Conservation (phyloP, 2,888 invertebrate genomes). For the Hybos culiciformis region DNA sequence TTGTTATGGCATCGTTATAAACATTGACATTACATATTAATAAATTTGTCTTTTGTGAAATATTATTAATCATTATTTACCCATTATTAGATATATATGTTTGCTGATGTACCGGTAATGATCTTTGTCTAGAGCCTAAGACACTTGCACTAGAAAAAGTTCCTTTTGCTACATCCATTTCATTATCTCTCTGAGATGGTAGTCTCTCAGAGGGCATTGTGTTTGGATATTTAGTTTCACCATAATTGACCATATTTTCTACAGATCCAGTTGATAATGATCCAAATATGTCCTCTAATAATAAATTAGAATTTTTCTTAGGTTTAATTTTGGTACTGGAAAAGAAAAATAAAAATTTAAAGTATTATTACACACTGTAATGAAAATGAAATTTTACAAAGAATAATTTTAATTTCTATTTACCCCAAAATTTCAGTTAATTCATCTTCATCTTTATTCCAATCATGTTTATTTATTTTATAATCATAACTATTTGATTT, state of each 20-base stretch:
- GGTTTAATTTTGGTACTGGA: slow-evolving; percentile 33
- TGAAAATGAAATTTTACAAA: too few species aligned
- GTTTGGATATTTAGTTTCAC: slow-evolving; percentile 30
- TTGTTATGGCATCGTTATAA: too few species aligned
- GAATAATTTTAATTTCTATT: slow-evolving; percentile 18
- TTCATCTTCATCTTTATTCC: slow-evolving; percentile 41
- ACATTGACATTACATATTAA: too few species aligned
- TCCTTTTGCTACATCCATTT: slow-evolving; percentile 13
- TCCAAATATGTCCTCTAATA: slow-evolving; percentile 35
- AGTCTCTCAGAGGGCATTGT: slow-evolving; percentile 25
- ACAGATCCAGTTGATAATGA: slow-evolving; percentile 30
- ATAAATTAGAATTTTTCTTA: slow-evolving; percentile 29
- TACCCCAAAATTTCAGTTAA: slow-evolving; percentile 63
- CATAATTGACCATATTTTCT: slow-evolving; percentile 17
- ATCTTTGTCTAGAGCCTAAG: slow-evolving; percentile 24
- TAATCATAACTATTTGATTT: background rate
- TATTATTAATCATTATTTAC: too few species aligned
- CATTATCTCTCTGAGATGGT: slow-evolving; percentile 20
- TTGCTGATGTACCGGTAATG: background rate
- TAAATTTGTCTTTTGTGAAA: too few species aligned
- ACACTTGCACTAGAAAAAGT: slow-evolving; percentile 19
- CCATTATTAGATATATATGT: background rate
- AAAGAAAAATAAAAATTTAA: slow-evolving; percentile 6
- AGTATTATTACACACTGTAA: slow-evolving; percentile 5
- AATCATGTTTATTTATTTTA: background rate